A percentile compares a stretch with the other conserved stretches of the same genome.
Conservation (phyloP, 2,113 vertebrate species). For the Periophthalmus modestus region DNA sequence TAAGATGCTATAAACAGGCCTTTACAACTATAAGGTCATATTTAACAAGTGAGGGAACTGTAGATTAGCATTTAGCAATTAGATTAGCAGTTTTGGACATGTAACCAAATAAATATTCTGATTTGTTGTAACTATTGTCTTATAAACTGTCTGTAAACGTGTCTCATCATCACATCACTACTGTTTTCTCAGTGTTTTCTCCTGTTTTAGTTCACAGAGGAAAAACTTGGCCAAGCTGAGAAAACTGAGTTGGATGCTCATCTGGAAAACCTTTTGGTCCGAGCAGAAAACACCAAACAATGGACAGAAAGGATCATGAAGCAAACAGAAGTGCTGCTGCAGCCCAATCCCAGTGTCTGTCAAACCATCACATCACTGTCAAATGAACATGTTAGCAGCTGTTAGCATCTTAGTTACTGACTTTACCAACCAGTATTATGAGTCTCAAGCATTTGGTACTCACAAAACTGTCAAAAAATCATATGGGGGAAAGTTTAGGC, state of each 20-base stretch:
- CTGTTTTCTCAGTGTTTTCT: background rate
- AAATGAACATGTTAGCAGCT: background rate
- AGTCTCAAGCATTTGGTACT: background rate
- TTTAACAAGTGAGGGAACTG: too few relatives aligned
- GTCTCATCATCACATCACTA: background rate
- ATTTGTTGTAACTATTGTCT: too few relatives aligned
- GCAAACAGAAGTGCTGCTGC: slow-evolving; percentile 94
- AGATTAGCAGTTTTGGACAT: too few relatives aligned
- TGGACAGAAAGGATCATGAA: slow-evolving; percentile 98
- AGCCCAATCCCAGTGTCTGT: slow-evolving; percentile 93
- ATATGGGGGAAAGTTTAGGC: too few relatives aligned
- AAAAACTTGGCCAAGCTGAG: slow-evolving; percentile 97
- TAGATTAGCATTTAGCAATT: too few relatives aligned
- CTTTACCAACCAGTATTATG: background rate
- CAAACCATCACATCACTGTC: background rate
- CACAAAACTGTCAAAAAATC: too few relatives aligned
- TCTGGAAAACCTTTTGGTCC: slow-evolving; percentile 91
- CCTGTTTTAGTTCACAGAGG: slow-evolving; percentile 90
- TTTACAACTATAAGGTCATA: background rate
- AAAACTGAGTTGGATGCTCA: slow-evolving; percentile 98
- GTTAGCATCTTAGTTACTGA: background rate
- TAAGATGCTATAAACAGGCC: slow-evolving; percentile 51
- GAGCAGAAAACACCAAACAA: slow-evolving; percentile 94
- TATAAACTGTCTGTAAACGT: too few relatives aligned
- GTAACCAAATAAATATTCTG: too few relatives aligned